Evolutionary conservation across 2,113 vertebrate genomes (phyloP), one percentile per base, ranked within the genome.

Genomic region (Rhineura floridana): DNA sequence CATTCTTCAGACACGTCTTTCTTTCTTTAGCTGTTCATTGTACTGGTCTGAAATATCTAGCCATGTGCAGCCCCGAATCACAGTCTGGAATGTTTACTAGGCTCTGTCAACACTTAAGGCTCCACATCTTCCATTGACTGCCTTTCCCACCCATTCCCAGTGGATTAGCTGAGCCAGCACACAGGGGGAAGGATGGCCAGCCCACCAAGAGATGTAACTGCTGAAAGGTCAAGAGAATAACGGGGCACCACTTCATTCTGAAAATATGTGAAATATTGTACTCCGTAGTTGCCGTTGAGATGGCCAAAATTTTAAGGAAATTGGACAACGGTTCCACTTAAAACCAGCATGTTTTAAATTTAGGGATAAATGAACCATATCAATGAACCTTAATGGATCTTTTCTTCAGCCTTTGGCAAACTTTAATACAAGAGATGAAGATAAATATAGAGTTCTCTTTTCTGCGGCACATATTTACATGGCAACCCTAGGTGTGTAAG

Each of bases 171-270:
- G 50, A 25, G 82, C 1, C 83, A 1, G 84, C 65, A 73, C 65
- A 65, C 10, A 33, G 90, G 83, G 90, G 73, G 86, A 91, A 89
- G 44, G 73, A 23, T 62, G 55, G 69, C 83, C 65, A 33, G 85
- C 79, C 1, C 12, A 84, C 4, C 76, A 3, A 30, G 82, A 85
- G 39, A n/a, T 21, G 65, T 0, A 7, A 80, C 82, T 77, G 73
- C 92, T 81, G 73, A 86, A 88, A 90, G 90, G 88, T 93, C 89
- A 90, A 55, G 67, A 6, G 17, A 70, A 91, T 89, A 91, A 93
- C 85, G 78, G 86, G 25, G 46, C 0, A 52, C 87, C 0, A 80
- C 6, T 75, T 87, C 89, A 94, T 89, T 87, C 89, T 91, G 86
- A 50, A 86, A 91, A 92, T 88, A 90, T 84, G 87, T 1, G 85